Evolutionary conservation across 1,140 invertebrate genomes (phyloP).

Genomic region (Neodiprion pinetum): DNA sequence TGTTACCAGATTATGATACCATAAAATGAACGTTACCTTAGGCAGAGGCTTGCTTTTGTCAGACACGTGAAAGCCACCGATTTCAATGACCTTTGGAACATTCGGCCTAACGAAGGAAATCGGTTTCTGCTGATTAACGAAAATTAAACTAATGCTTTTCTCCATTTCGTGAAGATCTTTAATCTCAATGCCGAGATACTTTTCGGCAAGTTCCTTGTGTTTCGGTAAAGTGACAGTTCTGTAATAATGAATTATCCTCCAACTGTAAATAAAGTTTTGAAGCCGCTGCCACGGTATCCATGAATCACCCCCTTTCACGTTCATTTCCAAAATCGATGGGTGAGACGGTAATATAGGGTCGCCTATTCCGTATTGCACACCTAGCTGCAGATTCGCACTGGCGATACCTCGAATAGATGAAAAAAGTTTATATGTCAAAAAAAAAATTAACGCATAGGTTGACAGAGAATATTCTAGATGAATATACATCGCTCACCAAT

Average conservation of each 20-base stretch:
- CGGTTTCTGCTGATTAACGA: conserved; percentile 66
- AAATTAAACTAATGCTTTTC: conserved; percentile 54
- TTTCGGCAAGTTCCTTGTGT: conserved; percentile 49
- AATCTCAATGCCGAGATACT: conserved; percentile 44
- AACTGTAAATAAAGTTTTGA: conserved; percentile 26
- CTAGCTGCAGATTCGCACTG: background rate
- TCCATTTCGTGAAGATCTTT: conserved; percentile 38
- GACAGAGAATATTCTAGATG: background rate
- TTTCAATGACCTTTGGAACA: conserved; percentile 62
- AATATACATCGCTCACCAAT: background rate
- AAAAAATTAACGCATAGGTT: background rate
- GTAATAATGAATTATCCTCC: background rate
- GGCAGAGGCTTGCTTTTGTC: conserved; percentile 30
- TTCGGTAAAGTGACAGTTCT: conserved; percentile 30
- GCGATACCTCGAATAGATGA: too few relatives aligned
- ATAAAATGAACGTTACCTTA: conserved; percentile 31
- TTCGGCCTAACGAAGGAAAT: conserved; percentile 62
- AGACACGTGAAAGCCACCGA: conserved; percentile 61
- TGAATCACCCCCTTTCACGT: conserved; percentile 7
- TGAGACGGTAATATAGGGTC: conserved; percentile 34
- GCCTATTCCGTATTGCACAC: conserved; percentile 25
- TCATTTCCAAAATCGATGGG: conserved; percentile 35
- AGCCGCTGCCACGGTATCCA: conserved; percentile 29
- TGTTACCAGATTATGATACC: too few relatives aligned
- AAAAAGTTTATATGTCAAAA: too few relatives aligned